A percentile compares a stretch with the other conserved stretches of the same genome.
Evolutionary conservation across 2,888 invertebrate genomes (phyloP).

Genomic region (Antheraea assamensis): DNA sequence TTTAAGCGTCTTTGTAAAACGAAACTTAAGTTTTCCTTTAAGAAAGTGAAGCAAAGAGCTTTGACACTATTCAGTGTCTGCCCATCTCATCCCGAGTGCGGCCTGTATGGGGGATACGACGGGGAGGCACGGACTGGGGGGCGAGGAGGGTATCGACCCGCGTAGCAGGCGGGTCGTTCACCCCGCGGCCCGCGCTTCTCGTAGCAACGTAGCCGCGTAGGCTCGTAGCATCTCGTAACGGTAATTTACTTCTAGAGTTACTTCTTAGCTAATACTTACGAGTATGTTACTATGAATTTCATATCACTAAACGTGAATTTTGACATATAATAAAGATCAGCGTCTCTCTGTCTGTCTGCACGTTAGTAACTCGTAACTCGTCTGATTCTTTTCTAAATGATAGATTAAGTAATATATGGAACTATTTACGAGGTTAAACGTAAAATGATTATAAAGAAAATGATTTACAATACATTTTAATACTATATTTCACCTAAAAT

Average conservation of each 20-base stretch:
- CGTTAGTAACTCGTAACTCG: too few species aligned
- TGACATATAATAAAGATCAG: not conserved
- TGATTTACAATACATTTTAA: too few species aligned
- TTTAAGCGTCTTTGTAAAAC: not conserved
- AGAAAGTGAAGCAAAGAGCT: conserved; percentile 30
- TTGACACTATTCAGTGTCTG: conserved; percentile 18
- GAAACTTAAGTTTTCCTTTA: conserved; percentile 19
- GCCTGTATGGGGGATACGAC: conserved; percentile 42
- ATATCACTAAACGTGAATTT: not conserved
- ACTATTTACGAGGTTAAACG: too few species aligned
- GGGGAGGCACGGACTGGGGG: conserved; percentile 34
- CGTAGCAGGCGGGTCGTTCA: conserved; percentile 68
- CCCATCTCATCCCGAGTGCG: conserved; percentile 54
- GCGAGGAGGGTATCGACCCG: conserved; percentile 69
- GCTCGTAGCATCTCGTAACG: conserved; percentile 30
- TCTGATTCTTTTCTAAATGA: too few species aligned
- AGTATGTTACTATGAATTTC: not conserved
- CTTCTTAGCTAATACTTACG: not conserved
- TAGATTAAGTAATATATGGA: too few species aligned
- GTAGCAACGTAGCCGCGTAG: conserved; percentile 36
- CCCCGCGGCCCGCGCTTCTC: conserved; percentile 55
- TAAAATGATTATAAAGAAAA: too few species aligned
- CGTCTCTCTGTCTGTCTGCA: too few species aligned
- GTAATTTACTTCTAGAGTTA: conserved; percentile 34
- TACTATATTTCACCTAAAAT: too few species aligned